Base-by-base conservation (phyloP, 2,113 vertebrate species). In the Anarrhichthys ocellatus region DNA sequence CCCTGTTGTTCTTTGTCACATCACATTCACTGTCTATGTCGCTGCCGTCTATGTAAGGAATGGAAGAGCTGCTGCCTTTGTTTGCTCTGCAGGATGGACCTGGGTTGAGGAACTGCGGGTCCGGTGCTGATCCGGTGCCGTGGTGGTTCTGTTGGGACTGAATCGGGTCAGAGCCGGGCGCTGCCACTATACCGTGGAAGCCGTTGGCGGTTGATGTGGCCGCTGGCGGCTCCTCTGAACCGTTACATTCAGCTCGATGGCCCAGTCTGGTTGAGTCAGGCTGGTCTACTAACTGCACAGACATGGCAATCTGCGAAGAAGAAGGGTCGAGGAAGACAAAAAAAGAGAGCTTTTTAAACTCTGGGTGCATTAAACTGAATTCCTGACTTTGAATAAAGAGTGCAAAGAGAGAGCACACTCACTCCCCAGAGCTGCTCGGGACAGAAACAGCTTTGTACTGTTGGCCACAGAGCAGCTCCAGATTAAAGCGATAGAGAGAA, bases 1-100 rank as follows among this genome's bases (percentile, higher is more conserved):
- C 80, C 83, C 86, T 73, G 85, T 34, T 54, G 85, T 9, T 74
- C 82, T 91, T 93, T 14, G 87, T 71, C 68, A 96, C 95, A 80
- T 97, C 97, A 80, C 96, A 96, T 95, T 99, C 98, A 62, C 97
- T 97, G 96, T 99, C 98, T 97, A 97, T 95, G 84, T 98, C 97
- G 94, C 97, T 97, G 96, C 97, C 97, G 96, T 99, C 97, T 95
- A 98, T 98, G 95, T 98, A 98, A 91, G 97, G 97, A 86, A 99
- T 98, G 93, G 97, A 98, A 66, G 96, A 94, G 88, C 95, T 97
- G 95, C 97, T 98, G 96, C 97, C 97, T 93, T 94, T 93, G 93
- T 97, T 96, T 94, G 97, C 96, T 93, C 96, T 95, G 93, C 95
- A 96, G 96, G 97, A 96, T 96, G 97, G 97, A 99, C 97, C 97